Percentiles rank a stretch among this genome's conserved stretches.
Evolutionary conservation across 2,888 invertebrate genomes (phyloP).

Genomic region (Melinopterus prodromus): DNA sequence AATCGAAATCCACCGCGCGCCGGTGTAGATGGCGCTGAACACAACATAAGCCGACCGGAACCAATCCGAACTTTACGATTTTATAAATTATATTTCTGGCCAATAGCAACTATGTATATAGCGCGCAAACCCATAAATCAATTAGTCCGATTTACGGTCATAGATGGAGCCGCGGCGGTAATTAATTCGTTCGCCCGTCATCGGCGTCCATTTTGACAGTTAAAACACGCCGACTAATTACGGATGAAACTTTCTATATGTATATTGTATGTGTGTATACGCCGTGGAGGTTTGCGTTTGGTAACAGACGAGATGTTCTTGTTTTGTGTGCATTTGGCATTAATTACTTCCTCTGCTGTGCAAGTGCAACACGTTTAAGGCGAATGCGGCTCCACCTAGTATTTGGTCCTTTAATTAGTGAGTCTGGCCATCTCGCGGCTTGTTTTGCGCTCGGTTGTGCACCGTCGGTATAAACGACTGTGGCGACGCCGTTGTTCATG

Average conservation of each 20-base stretch:
- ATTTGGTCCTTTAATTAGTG: neutral
- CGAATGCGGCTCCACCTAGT: neutral
- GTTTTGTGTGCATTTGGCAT: conserved; percentile 4
- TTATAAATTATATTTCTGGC: neutral
- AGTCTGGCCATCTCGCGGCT: conserved; percentile 4
- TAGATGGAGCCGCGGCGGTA: conserved; percentile 20
- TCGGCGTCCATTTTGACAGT: conserved; percentile 1
- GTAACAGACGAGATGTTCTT: neutral
- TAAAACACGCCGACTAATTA: neutral
- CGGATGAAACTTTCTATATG: neutral
- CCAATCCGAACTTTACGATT: neutral
- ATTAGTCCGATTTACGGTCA: conserved; percentile 22
- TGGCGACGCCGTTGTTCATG: neutral
- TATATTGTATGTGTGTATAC: neutral
- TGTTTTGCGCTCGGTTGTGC: neutral
- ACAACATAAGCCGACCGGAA: neutral
- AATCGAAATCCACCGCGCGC: neutral
- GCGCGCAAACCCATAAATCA: conserved; percentile 6
- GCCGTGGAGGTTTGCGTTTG: neutral
- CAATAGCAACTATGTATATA: neutral
- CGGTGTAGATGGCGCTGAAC: neutral
- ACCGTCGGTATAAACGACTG: neutral
- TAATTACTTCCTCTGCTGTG: neutral
- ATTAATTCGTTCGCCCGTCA: conserved; percentile 19
- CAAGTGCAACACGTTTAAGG: neutral